Evolutionary conservation across 2,113 vertebrate genomes (phyloP), one percentile per base, ranked within the genome.

Genomic region (Erinaceus europaeus): DNA sequence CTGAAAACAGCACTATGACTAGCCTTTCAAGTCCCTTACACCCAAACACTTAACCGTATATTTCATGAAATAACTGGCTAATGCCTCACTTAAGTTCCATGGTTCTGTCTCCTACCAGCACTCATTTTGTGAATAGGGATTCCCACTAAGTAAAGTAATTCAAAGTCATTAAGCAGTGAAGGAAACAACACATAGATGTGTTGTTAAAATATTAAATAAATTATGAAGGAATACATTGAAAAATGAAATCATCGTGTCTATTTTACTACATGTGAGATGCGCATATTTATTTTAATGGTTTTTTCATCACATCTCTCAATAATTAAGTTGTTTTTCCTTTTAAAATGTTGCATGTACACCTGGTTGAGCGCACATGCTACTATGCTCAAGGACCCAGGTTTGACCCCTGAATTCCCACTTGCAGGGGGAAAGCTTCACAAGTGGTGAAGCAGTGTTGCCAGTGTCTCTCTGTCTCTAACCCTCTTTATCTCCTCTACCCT

Each of bases 71-170:
- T 74, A 76, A 80, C 53, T 40, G 72, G n/a, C 42, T 92, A 85
- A 83, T 75, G 17, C 17, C 53, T 18, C 62, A 13, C 73, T 86
- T 82, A 50, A 67, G 36, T 57, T 94, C 75, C 78, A 65, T 74
- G 79, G 25, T 0, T 9, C 29, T 12, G 8, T 76, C 78, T 78
- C 69, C 90, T 87, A 48, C 57, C 69, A 80, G 9, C 38, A 72
- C 32, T 74, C n/a, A 29, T 32, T 62, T 93, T 89, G 86, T 67
- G 55, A 86, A 67, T 82, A 82, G 64, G 0, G 74, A 85, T 94
- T 90, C 76, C 48, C 42, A 25, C 94, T 96, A 94, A 90, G 65
- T 90, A 85, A 95, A 93, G 34, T 68, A 93, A 93, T 83, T 94
- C 84, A 79, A 79, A 73, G 50, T 48, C 62, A 89, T 82, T 92